Percentiles rank a stretch among this genome's conserved stretches.
Evolutionary conservation across 2,888 invertebrate species (phyloP).

Genomic region (Spodoptera picta): DNA sequence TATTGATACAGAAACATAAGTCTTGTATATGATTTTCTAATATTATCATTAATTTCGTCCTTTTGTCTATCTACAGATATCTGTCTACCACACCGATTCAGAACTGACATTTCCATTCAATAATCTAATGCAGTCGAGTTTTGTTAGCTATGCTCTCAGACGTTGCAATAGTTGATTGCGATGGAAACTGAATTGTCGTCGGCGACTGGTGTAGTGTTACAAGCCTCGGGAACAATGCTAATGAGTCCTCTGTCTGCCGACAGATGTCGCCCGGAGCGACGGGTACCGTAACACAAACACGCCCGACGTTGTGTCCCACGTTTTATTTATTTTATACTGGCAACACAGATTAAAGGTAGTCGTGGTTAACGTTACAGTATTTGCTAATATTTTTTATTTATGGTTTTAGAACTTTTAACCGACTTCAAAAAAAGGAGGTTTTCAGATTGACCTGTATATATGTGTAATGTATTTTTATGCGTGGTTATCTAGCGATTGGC

Average conservation of each 20-base stretch:
- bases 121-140: constrained; percentile 23
- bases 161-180: constrained; percentile 28
- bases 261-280: constrained; percentile 60
- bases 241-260: constrained; percentile 64
- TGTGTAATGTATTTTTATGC: too few relatives aligned
- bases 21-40: too few relatives aligned
- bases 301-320: constrained; percentile 19
- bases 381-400: too few relatives aligned
- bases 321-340: constrained; percentile 30
- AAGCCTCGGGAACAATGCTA: constrained; percentile 63
- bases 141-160: constrained; percentile 27
- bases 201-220: constrained; percentile 23
- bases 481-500: too few relatives aligned
- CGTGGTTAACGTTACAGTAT: too few relatives aligned
- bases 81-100: too few relatives aligned
- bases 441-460: too few relatives aligned
- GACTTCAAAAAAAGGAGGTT: too few relatives aligned
- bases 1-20: too few relatives aligned
- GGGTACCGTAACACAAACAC: constrained; percentile 33
- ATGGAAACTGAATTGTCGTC: constrained; percentile 33
- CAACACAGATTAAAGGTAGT: neutral
- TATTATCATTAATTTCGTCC: too few relatives aligned
- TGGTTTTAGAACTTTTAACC: too few relatives aligned
- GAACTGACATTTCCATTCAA: constrained; percentile 9
- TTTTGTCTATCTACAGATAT: too few relatives aligned